Evolutionary conservation across 2,797 vertebrate species (phyloP).

Genomic region (Merluccius polli): DNA sequence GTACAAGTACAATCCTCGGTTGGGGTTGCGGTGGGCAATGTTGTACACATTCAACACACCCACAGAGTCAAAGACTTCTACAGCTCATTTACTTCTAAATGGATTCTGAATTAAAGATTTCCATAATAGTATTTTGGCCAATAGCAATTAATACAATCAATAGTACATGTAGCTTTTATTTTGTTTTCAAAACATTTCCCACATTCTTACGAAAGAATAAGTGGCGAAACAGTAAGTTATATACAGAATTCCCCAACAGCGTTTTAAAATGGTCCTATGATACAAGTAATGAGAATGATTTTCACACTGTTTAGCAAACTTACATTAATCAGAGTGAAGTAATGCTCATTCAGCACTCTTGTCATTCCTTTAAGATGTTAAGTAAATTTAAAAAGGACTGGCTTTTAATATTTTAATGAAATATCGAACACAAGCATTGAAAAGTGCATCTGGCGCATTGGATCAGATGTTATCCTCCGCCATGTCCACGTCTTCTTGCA

Average conservation of each 20-base stretch:
- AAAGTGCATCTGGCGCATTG: neutral
- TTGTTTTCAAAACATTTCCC: constrained; percentile 13
- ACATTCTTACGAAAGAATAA: constrained; percentile 2
- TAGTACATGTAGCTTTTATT: constrained; percentile 1
- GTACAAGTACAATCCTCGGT: too few relatives aligned
- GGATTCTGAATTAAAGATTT: neutral
- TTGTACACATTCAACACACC: too few relatives aligned
- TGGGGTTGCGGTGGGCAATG: too few relatives aligned
- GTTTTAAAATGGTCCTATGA: neutral
- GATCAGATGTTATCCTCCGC: constrained; percentile 65
- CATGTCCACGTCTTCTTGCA: constrained; percentile 90
- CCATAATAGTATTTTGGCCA: neutral
- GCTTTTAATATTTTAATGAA: neutral
- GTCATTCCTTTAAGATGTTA: neutral
- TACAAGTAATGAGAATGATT: neutral
- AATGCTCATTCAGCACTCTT: neutral
- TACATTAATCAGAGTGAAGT: neutral
- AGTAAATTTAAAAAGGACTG: neutral
- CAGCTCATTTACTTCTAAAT: too few relatives aligned
- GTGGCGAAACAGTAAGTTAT: neutral
- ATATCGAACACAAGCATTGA: neutral
- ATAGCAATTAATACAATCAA: neutral
- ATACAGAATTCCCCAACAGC: neutral
- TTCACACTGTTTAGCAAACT: neutral
- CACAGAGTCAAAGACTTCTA: too few relatives aligned